Evolutionary conservation across 1,140 invertebrate species (phyloP), one percentile per base, ranked within the genome.

Genomic region (Brachionus paranguensis): DNA sequence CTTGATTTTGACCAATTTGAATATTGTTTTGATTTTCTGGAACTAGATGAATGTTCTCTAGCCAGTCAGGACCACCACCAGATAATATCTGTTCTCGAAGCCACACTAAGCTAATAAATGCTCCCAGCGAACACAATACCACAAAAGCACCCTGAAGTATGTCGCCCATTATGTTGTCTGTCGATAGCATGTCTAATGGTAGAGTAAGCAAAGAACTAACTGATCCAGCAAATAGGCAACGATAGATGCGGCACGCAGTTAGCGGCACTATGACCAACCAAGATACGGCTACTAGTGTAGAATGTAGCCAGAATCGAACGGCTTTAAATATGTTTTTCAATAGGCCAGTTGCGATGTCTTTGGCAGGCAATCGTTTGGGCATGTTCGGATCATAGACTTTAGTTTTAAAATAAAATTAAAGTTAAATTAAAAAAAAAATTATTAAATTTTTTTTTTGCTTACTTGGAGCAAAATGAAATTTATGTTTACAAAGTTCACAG

Each of bases 181-280:
- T 93, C 3, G 96, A 97, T 8, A 97, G 90, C 89, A 99, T 93
- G 89, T 97, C 94, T 86, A 97, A 92, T 20, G 95, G 95, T 83
- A 97, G 89, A 5, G 95, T 94, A 86, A 97, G 89, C 76, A 94
- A 85, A 11, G 92, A 92, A 81, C 90, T 91, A 24, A 98, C 91
- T 24, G 95, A 95, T 27, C 94, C 95, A 74, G 94, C 94, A 89
- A 98, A 98, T 14, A 97, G 90, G 88, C 94, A 94, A 86, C 95
- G 91, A 88, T 98, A 98, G 79, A 96, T 98, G 84, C 96, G 92
- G 89, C 89, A 97, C n/a, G 96, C 96, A 24, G 96, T 96, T 12
- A 99, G 89, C 1, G 97, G 97, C 24, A 99, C 97, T 50, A 98
- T 91, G n/a, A 95, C 96, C 3, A 99, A 91, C 97, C 97, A 99